Evolutionary conservation across 2,113 vertebrate genomes (phyloP).

Genomic region (Colossoma macropomum): DNA sequence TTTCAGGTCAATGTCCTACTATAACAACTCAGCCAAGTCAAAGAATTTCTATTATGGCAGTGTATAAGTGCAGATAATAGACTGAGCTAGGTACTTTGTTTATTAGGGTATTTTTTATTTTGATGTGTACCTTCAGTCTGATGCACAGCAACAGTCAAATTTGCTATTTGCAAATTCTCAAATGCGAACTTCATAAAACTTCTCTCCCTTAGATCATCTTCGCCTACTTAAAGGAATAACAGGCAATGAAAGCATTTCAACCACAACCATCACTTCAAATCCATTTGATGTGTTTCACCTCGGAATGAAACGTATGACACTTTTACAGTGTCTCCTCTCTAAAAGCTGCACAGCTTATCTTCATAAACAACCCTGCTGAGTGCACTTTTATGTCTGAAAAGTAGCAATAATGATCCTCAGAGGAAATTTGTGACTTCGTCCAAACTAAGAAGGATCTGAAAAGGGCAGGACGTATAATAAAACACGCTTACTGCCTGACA

Average conservation of each 20-base stretch:
- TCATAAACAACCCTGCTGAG: slow-evolving; percentile 50
- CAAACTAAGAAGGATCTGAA: slow-evolving; percentile 19
- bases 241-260: slow-evolving; percentile 8
- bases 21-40: background rate
- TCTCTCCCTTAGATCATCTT: background rate
- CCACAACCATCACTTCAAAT: slow-evolving; percentile 3
- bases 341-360: slow-evolving; percentile 6
- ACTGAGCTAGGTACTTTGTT: background rate
- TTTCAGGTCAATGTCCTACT: background rate
- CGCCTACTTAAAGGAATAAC: slow-evolving; percentile 3
- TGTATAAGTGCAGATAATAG: background rate
- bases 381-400: slow-evolving; percentile 56
- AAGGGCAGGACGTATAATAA: slow-evolving; percentile 34
- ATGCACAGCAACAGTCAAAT: background rate
- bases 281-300: slow-evolving; percentile 37
- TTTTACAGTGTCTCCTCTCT: slow-evolving; percentile 43
- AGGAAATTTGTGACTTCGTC: slow-evolving; percentile 39
- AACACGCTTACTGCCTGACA: slow-evolving; percentile 18
- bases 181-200: background rate
- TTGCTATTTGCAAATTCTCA: background rate
- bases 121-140: background rate
- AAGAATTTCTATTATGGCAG: too few species aligned
- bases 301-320: slow-evolving; percentile 20
- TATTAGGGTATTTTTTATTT: background rate
- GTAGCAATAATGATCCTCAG: slow-evolving; percentile 51